phyloP scores from a whole-genome alignment of 1,140 invertebrate genomes.

The Eurosta solidaginis region DNA sequence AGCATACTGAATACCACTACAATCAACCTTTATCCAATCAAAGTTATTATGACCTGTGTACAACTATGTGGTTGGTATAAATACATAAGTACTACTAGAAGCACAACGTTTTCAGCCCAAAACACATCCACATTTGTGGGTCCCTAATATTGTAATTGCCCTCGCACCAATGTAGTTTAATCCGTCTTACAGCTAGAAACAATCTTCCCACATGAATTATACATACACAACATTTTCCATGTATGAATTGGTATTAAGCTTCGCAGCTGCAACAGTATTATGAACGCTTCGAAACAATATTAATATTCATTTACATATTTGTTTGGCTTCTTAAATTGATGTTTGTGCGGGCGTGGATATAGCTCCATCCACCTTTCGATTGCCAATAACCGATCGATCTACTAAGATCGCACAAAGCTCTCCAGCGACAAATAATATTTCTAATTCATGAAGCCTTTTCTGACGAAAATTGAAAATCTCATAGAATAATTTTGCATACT shows the following conservation, averaged over 20 bases:
- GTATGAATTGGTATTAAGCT: not conserved
- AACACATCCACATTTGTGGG: no score
- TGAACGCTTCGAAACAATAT: not conserved
- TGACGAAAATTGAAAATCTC: not conserved
- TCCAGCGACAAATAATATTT: not conserved
- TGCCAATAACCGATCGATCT: constrained; percentile 10
- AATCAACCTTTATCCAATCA: no score
- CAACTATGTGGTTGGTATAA: no score
- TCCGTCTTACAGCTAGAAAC: not conserved
- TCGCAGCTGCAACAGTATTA: not conserved
- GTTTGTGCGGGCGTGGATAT: not conserved
- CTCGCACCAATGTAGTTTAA: no score
- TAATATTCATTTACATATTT: constrained; percentile 4
- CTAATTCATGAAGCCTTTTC: not conserved
- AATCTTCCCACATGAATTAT: not conserved
- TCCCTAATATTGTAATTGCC: no score
- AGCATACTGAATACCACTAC: no score
- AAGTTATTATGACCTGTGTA: no score
- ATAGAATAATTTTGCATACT: no score
- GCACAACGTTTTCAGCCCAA: no score
- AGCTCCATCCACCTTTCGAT: no score
- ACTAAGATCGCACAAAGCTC: not conserved
- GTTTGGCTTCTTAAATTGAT: not conserved
- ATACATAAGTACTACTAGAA: no score
- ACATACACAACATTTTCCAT: not conserved